Conservation (phyloP, 2,113 vertebrate species). For the Hippoglossus stenolepis region DNA sequence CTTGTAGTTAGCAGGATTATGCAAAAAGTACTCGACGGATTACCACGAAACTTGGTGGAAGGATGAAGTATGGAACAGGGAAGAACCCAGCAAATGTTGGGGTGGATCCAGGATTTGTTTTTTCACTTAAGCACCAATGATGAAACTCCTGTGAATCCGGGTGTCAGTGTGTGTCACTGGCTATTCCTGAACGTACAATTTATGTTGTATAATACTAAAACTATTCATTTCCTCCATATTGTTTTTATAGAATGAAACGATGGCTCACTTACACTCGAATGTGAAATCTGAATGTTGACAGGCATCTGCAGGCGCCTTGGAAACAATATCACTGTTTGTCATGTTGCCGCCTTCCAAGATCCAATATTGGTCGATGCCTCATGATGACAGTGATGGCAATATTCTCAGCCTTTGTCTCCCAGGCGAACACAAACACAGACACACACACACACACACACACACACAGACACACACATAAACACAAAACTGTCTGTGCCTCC, state of each 20-base stretch:
- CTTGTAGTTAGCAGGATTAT: background rate
- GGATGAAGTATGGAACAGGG: too few relatives aligned
- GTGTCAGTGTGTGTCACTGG: too few relatives aligned
- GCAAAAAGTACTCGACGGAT: too few relatives aligned
- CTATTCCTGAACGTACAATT: too few relatives aligned
- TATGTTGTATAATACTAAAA: background rate
- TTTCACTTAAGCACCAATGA: too few relatives aligned
- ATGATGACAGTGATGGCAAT: background rate
- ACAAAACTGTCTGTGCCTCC: background rate
- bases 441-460: background rate
- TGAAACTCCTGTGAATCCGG: too few relatives aligned
- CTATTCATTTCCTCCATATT: too few relatives aligned
- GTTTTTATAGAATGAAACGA: too few relatives aligned
- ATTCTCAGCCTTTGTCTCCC: conserved; percentile 26
- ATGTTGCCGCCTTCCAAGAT: background rate
- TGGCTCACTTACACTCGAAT: background rate
- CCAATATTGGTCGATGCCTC: background rate
- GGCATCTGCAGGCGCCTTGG: background rate
- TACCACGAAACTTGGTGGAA: too few relatives aligned
- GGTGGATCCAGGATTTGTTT: too few relatives aligned
- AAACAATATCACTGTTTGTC: background rate
- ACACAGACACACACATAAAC: background rate
- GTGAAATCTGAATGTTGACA: background rate
- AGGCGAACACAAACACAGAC: conserved; percentile 7
- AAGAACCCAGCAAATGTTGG: too few relatives aligned